phyloP scores from a whole-genome alignment of 2,113 vertebrate genomes.

The Camarhynchus parvulus region DNA sequence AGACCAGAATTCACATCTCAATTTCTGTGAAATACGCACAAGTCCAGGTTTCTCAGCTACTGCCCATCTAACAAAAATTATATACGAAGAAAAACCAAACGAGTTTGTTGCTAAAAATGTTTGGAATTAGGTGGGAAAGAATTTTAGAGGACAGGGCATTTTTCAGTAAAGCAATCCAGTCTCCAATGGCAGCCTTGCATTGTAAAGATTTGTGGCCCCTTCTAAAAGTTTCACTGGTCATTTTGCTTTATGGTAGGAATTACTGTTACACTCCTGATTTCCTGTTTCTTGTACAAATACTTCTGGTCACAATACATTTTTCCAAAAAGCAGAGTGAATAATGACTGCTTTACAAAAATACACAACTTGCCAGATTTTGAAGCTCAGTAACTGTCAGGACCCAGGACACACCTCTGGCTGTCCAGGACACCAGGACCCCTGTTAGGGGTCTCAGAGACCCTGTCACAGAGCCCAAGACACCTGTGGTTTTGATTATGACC shows the following conservation, averaged over 20 bases:
- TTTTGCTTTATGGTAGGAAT: not conserved
- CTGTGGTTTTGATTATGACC: no score
- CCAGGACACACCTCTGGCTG: no score
- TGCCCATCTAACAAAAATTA: not conserved
- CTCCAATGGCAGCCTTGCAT: not conserved
- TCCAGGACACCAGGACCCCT: no score
- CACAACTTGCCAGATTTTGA: slow-evolving; percentile 13
- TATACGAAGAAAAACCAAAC: not conserved
- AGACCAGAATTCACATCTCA: not conserved
- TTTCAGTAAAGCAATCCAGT: not conserved
- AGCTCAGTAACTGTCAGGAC: not conserved
- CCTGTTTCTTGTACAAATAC: slow-evolving; percentile 50
- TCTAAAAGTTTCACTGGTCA: not conserved
- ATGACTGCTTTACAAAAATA: not conserved
- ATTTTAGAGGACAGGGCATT: not conserved
- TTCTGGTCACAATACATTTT: not conserved
- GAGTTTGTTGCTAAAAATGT: not conserved
- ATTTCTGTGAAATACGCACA: not conserved
- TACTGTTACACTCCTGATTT: slow-evolving; percentile 2
- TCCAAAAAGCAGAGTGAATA: slow-evolving; percentile 34
- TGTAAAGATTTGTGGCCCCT: not conserved
- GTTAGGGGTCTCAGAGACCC: no score
- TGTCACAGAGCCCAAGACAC: no score
- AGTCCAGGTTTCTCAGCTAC: not conserved
- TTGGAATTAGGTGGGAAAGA: not conserved